Base-by-base conservation (phyloP, 2,888 invertebrate species). In the Stenchaetothrips biformis region DNA sequence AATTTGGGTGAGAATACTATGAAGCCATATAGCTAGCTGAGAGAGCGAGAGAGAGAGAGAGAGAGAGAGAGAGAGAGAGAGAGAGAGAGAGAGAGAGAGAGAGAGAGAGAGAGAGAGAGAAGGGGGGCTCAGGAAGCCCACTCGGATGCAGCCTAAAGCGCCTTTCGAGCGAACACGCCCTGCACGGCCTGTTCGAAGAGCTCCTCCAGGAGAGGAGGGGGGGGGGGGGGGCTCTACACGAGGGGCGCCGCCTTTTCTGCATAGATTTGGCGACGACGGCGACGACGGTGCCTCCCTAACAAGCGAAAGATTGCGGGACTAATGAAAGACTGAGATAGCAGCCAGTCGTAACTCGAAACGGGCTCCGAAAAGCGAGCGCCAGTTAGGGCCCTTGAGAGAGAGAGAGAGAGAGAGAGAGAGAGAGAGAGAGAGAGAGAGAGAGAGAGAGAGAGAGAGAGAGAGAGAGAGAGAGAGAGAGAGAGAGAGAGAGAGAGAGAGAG, bases 51-150 rank as follows among this genome's bases (percentile, higher is more conserved):
- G 49, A 49, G 49, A 11, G 49, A 49, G 49, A 49, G 49, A 49
- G 49, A 49, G 49, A 49, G 49, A 49, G 49, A 49, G 49, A 49
- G 49, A 49, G 49, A 49, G 49, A 49, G 49, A 4, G 53, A 6
- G 53, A 2, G 53, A 1, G 53, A 53, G 53, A 53, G 7, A 1
- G 53, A 6, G 53, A 53, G 53, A 53, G 53, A 53, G 53, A 53
- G 62, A 62, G n/a, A 62, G 62, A 62, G 62, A 62, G 62, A 62
- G n/a, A 62, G 62, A 18, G 62, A 49, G 62, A n/a, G 62, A 62
- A 21, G 21, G 62, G 7, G 62, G n/a, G 21, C 62, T 62, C 7
- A 21, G 67, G 53, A 53, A 13, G 37, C 37, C 37, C 37, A 37
- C 37, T 37, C 37, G 37, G 4, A 37, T 4, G 37, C 37, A 37